Conservation (phyloP, 1,140 invertebrate species). For the Zaprionus davidi region DNA sequence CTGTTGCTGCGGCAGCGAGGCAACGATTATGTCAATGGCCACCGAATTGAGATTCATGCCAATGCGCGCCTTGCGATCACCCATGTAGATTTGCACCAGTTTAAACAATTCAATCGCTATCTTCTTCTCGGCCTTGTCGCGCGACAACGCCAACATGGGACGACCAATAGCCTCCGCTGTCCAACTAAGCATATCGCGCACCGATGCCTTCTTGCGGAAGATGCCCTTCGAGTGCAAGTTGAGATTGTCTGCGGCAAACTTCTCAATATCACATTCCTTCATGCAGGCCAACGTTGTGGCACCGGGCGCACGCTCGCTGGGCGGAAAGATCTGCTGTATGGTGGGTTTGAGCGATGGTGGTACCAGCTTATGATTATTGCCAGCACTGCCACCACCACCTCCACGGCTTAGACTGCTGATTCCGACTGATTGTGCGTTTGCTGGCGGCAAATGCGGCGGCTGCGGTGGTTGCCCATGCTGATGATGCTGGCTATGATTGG, state of each 20-base stretch:
- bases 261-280: slow-evolving; percentile 92
- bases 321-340: slow-evolving; percentile 81
- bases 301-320: slow-evolving; percentile 70
- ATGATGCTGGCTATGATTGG: slow-evolving; percentile 36
- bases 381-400: slow-evolving; percentile 5
- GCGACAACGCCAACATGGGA: slow-evolving; percentile 93
- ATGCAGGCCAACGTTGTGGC: slow-evolving; percentile 74
- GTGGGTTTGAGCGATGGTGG: slow-evolving; percentile 82
- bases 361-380: slow-evolving; percentile 53
- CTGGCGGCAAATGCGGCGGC: slow-evolving; percentile 21
- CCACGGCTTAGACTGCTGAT: slow-evolving; percentile 56
- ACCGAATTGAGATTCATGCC: slow-evolving; percentile 94
- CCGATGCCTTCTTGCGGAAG: slow-evolving; percentile 89
- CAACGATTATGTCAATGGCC: slow-evolving; percentile 94
- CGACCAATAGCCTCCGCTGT: slow-evolving; percentile 96
- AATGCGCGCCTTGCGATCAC: slow-evolving; percentile 95
- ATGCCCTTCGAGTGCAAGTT: slow-evolving; percentile 95
- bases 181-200: slow-evolving; percentile 96
- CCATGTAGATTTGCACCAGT: slow-evolving; percentile 98
- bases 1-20: slow-evolving; percentile 91
- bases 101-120: slow-evolving; percentile 97
- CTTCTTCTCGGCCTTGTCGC: slow-evolving; percentile 95
- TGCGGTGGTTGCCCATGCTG: slow-evolving; percentile 34
- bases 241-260: slow-evolving; percentile 97
- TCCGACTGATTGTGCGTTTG: slow-evolving; percentile 15